Evolutionary conservation across 2,113 vertebrate species (phyloP), one percentile per base, ranked within the genome.

Genomic region (Naja naja): DNA sequence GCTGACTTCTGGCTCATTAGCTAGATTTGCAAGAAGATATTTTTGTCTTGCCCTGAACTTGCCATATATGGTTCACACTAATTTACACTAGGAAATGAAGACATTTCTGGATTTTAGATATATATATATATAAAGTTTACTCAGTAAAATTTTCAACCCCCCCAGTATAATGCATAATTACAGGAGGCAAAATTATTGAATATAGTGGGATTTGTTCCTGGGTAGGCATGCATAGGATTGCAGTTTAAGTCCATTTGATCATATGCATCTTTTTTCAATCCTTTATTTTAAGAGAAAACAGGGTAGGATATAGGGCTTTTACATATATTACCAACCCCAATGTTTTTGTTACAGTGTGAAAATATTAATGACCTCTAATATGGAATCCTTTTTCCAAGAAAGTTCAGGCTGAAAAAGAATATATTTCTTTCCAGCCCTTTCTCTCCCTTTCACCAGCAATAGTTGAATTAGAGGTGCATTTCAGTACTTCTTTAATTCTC

Each of bases 391-490:
- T 81, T 27, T 90, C 87, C 49, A 54, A n/a, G 54, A 90, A 88
- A 95, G 94, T 54, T 58, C 93, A 55, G 18, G 11, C 27, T 74
- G 45, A 92, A 94, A 94, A 92, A 90, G 87, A 93, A 53, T 39
- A 8, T 81, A 91, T 91, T 10, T 87, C 91, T 81, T 74, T 90
- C 89, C 92, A 91, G 85, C 22, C 56, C 60, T 85, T 92, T 0
- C 0, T 92, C 87, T 34, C 92, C 92, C 89, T 95, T 92, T 56
- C 20, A 92, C 94, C 58, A 92, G 91, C 39, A 45, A 39, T 52
- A 81, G 47, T 90, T 90, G 94, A 91, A 6, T 94, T 64, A 89
- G 87, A 95, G 52, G 23, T 90, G 81, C 87, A 89, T 96, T 95
- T 95, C 88, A 92, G 93, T 0, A 1, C 93, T 95, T 94, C 52